Evolutionary conservation across 2,888 invertebrate genomes (phyloP).

Genomic region (Bellardia bayeri): DNA sequence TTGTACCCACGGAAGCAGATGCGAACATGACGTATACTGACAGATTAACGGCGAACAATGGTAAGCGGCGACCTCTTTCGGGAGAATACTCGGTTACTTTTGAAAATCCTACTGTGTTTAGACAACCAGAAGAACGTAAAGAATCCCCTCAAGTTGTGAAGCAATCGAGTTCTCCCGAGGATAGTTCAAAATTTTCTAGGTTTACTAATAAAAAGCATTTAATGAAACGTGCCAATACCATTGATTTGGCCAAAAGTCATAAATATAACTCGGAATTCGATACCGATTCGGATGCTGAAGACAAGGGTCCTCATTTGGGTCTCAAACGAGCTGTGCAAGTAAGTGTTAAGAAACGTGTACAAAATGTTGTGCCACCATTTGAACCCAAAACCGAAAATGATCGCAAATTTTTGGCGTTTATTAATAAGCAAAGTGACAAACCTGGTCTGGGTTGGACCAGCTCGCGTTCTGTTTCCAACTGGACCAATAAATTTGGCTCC

Average conservation of each 20-base stretch:
- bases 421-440: slow-evolving; percentile 89
- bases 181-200: slow-evolving; percentile 71
- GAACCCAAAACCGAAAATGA: slow-evolving; percentile 94
- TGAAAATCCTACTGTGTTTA: slow-evolving; percentile 32
- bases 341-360: slow-evolving; percentile 84
- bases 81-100: slow-evolving; percentile 81
- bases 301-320: slow-evolving; percentile 83
- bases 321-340: slow-evolving; percentile 87
- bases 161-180: slow-evolving; percentile 81
- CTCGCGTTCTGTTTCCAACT: slow-evolving; percentile 86
- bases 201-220: slow-evolving; percentile 88
- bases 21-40: neutral
- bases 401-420: slow-evolving; percentile 92
- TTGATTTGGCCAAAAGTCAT: slow-evolving; percentile 91
- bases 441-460: slow-evolving; percentile 82
- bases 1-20: slow-evolving; percentile 75
- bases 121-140: slow-evolving; percentile 9
- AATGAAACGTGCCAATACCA: slow-evolving; percentile 95
- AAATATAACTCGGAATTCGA: slow-evolving; percentile 85
- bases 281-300: slow-evolving; percentile 83
- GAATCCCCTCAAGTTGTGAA: slow-evolving; percentile 16
- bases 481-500: slow-evolving; percentile 93
- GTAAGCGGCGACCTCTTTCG: slow-evolving; percentile 77
- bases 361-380: slow-evolving; percentile 87
- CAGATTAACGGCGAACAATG: slow-evolving; percentile 27